Evolutionary conservation across 2,797 vertebrate species (phyloP).

Genomic region (Clarias laeviceps): DNA sequence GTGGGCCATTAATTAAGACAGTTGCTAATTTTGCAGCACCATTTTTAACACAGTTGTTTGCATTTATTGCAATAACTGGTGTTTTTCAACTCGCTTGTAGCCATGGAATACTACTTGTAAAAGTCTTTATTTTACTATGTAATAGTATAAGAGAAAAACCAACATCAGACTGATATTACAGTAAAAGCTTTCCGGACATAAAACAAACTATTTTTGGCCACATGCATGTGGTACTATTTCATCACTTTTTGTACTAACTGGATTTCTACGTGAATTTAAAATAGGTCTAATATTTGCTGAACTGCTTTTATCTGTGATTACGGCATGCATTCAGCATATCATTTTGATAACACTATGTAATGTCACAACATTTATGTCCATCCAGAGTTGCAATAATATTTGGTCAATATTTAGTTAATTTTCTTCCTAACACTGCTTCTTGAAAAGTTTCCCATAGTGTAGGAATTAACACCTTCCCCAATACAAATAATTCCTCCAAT

Average conservation of each 20-base stretch:
- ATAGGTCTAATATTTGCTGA: too few species aligned
- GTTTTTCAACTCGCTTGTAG: background rate
- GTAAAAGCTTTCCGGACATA: background rate
- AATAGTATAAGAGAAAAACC: background rate
- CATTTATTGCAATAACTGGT: background rate
- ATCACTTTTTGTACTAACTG: background rate
- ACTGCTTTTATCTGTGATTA: too few species aligned
- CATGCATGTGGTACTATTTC: background rate
- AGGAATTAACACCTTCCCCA: background rate
- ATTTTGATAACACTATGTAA: too few species aligned
- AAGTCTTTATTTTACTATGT: background rate
- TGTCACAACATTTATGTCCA: too few species aligned
- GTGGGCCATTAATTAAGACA: constrained; percentile 11
- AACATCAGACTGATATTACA: background rate
- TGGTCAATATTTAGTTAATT: background rate
- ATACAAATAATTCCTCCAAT: background rate
- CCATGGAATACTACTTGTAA: background rate
- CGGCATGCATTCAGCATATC: too few species aligned
- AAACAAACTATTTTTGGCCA: background rate
- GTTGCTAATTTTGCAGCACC: background rate
- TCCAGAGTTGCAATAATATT: too few species aligned
- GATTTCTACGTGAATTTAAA: too few species aligned
- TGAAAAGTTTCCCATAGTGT: background rate
- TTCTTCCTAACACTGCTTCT: background rate
- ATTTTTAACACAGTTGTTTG: background rate